Evolutionary conservation across 2,888 invertebrate genomes (phyloP), one percentile per base, ranked within the genome.

Genomic region (Heteromurus nitidus): DNA sequence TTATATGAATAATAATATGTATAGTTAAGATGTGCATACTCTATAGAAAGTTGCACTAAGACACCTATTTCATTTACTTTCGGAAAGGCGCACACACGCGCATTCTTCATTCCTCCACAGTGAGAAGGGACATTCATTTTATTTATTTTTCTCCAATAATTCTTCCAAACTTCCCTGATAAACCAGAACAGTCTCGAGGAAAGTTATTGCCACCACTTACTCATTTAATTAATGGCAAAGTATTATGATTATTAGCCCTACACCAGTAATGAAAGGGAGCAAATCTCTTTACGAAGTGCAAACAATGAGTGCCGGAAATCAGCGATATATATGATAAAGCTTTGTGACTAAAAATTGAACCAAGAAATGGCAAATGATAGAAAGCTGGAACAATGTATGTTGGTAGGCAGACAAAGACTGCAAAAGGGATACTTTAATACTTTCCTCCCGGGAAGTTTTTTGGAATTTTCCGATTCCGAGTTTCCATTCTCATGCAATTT

Each of bases 171-270:
- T 24, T 55, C n/a, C 55, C 22, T 20, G 9, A 20, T 11, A 55
- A 36, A 36, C 13, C 3, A n/a, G 47, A 47, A 47, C 47, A 47
- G 47, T 47, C 7, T 13, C 47, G 47, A 16, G 16, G 3, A 5
- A 47, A 47, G 47, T 47, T 64, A 64, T 42, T 64, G 64, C 42
- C 24, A 36, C 42, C 50, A 79, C 70, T 72, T 58, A 65, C 31
- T 79, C 77, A 77, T 79, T 79, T 72, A 79, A 79, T 79, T 79
- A 79, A 79, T 79, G 79, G 70, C 58, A 79, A 79, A 72, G 65
- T 67, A 79, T 72, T 67, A 79, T 67, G 65, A 72, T 79, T 77
- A 79, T 79, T 79, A 79, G 79, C 28, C 13, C 64, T 36, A 64
- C 47, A 65, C 72, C 44, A 42, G 79, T 42, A 64, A 72, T 64